Evolutionary conservation across 2,888 invertebrate species (phyloP), one percentile per base, ranked within the genome.

Genomic region (Pomacea canaliculata): DNA sequence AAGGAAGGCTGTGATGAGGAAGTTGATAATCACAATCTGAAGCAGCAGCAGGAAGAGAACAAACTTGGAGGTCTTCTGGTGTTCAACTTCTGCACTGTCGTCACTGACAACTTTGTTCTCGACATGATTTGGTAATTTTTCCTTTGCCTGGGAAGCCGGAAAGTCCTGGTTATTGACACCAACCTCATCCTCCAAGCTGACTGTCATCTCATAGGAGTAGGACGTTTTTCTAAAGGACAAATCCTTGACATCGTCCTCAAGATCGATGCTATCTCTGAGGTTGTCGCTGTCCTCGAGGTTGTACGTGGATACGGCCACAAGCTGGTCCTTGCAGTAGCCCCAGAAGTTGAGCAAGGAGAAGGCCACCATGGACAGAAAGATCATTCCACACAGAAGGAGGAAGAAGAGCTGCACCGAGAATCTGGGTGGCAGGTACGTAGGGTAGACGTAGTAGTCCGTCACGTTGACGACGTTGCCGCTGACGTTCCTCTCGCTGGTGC

Each of bases 381-480:
- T 93, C 85, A 94, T 92, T 10, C 86, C 91, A 80, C 93, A 93
- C 13, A 95, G 92, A 84, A 94, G 91, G 73, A 93, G 86, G 86
- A 95, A 94, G 91, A 95, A 96, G 72, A 92, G 91, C 73, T 69
- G 69, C 48, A 74, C 92, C 78, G 92, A 92, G 89, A 95, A 96
- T 46, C 69, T 23, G 23, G 95, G 93, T 10, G 86, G 85, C 5
- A 86, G 82, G 70, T 87, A 88, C 48, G 80, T 76, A 2, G 88
- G 85, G 37, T 79, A 60, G 1, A 85, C 51, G 10, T 23, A 62
- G 51, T 73, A 79, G 13, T 63, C 56, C 0, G 85, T 84, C 12
- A 67, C 68, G 67, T 79, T 84, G 80, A 48, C 18, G 7, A 56
- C 13, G 23, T 72, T 70, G 23, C 77, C 78, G 59, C 76, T 78